Percentiles rank a stretch among this genome's conserved stretches.
These are phyloP conservation scores for Melanargia galathea DNA, from an alignment of 2,888 invertebrate genomes.

Conservation along the genomic window DNA sequence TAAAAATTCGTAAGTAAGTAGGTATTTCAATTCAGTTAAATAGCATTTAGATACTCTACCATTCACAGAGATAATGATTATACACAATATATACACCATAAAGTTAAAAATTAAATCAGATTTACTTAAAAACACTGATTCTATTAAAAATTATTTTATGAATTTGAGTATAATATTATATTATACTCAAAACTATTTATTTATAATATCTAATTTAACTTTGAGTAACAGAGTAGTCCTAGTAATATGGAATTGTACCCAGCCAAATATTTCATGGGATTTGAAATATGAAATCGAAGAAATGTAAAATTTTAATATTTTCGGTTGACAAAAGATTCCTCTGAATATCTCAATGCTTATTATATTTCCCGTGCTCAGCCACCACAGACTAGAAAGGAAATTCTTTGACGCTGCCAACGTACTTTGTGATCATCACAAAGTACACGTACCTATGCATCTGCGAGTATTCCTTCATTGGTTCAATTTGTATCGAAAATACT, in stretches of 20 bases:
- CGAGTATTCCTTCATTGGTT: not conserved
- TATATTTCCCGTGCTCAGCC: slow-evolving; percentile 17
- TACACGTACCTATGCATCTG: not conserved
- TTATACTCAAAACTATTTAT: no score
- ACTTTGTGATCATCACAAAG: slow-evolving; percentile 15
- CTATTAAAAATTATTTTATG: no score
- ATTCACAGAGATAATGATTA: no score
- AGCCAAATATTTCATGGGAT: not conserved
- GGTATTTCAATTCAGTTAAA: no score
- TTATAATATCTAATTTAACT: no score
- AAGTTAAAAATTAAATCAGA: no score
- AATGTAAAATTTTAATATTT: slow-evolving; percentile 17
- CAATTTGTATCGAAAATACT: slow-evolving; percentile 15
- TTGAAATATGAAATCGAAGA: slow-evolving; percentile 2
- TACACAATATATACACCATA: no score
- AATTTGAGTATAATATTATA: no score
- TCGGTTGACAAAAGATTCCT: slow-evolving; percentile 19
- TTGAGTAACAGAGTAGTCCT: not conserved
- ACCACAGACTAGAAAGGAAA: slow-evolving; percentile 13
- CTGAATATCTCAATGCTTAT: slow-evolving; percentile 18
- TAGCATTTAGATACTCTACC: no score
- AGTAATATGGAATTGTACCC: not conserved
- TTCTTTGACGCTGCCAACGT: slow-evolving; percentile 18
- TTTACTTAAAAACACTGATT: no score
- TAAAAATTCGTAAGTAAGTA: no score